These are phyloP conservation scores for Conger conger DNA, from an alignment of 2,113 vertebrate species.

Conservation along the genomic window DNA sequence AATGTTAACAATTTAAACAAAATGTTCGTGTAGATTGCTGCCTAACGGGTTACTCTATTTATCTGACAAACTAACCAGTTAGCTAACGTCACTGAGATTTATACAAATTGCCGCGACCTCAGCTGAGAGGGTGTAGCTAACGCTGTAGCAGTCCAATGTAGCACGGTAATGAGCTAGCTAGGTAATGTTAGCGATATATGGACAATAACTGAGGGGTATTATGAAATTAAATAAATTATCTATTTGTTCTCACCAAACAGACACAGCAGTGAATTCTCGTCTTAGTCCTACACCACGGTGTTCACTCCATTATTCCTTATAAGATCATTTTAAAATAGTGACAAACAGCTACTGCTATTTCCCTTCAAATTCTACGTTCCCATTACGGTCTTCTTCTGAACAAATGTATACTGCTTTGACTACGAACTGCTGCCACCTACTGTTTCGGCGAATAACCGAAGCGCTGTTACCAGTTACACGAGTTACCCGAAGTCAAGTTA, in stretches of 20 bases:
- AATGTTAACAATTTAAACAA: not conserved
- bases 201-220: not conserved
- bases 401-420: not conserved
- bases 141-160: too few relatives aligned
- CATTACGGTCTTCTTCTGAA: not conserved
- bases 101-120: too few relatives aligned
- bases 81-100: conserved; percentile 31
- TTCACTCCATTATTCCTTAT: conserved; percentile 32
- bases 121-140: too few relatives aligned
- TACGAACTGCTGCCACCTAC: not conserved
- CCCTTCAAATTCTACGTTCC: not conserved
- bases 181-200: not conserved
- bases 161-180: too few relatives aligned
- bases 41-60: conserved; percentile 23
- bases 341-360: not conserved
- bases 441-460: not conserved
- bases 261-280: not conserved
- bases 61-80: conserved; percentile 15
- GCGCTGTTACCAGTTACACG: too few relatives aligned
- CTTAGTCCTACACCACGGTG: conserved; percentile 22
- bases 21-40: not conserved
- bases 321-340: not conserved
- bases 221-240: not conserved
- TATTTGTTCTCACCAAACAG: conserved; percentile 11
- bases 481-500: not conserved